A percentile compares a stretch with the other conserved stretches of the same genome.
Conservation (phyloP, 2,888 invertebrate genomes). For the Invenusta paracnida region DNA sequence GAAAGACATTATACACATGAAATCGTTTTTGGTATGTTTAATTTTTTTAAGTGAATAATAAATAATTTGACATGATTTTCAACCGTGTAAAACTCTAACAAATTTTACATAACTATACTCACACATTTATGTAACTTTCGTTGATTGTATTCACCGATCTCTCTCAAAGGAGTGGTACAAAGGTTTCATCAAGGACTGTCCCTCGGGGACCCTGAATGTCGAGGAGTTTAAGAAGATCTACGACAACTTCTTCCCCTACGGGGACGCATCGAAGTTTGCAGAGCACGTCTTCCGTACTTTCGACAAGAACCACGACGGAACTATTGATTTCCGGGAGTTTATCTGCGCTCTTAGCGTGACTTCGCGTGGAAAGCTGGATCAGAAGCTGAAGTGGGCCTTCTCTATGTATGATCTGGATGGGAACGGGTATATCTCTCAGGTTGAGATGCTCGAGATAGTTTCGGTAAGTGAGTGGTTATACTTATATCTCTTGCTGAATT, state of each 20-base stretch:
- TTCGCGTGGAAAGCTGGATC: conserved; percentile 90
- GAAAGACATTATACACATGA: no score
- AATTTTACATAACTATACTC: no score
- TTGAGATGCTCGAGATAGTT: conserved; percentile 98
- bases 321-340: conserved; percentile 95
- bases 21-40: no score
- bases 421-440: conserved; percentile 91
- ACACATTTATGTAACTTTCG: no score
- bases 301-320: conserved; percentile 91
- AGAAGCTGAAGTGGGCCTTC: conserved; percentile 97
- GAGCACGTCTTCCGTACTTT: conserved; percentile 83
- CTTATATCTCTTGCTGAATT: no score
- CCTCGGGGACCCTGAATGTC: conserved; percentile 88
- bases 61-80: no score
- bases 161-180: conserved; percentile 98
- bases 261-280: conserved; percentile 84
- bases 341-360: conserved; percentile 93
- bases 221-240: conserved; percentile 99
- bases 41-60: no score
- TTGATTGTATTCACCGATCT: no score
- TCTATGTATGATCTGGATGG: conserved; percentile 98
- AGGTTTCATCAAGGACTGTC: conserved; percentile 95
- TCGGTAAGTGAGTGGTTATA: no score
- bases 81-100: no score
- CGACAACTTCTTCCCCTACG: conserved; percentile 95